Conservation (phyloP, 2,113 vertebrate genomes). For the Irena cyanogastra region DNA sequence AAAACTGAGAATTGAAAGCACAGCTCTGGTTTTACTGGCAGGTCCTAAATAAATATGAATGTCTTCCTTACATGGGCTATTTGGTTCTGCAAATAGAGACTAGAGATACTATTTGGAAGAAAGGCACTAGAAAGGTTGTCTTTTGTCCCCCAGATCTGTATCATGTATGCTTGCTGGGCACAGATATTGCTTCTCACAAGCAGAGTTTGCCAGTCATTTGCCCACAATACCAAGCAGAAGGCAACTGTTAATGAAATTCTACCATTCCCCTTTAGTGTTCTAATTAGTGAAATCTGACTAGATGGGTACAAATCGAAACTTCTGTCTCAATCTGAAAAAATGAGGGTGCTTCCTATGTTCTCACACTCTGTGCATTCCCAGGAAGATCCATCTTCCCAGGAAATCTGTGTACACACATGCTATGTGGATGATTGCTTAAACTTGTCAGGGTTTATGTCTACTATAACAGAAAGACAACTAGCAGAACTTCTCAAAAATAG, state of each 20-base stretch:
- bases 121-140: not conserved
- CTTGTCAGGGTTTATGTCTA: not conserved
- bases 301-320: not conserved
- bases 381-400: not conserved
- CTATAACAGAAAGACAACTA: not conserved
- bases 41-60: not conserved
- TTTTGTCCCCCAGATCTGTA: not conserved
- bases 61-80: not conserved
- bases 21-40: not conserved
- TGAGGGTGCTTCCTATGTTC: not conserved
- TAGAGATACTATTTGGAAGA: not conserved
- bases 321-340: not conserved
- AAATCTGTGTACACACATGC: rapidly evolving
- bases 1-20: not conserved
- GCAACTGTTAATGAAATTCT: not conserved
- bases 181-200: not conserved
- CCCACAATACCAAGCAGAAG: not conserved
- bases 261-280: not conserved
- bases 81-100: not conserved
- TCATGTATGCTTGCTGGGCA: not conserved
- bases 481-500: not conserved
- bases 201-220: not conserved
- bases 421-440: not conserved
- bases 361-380: not conserved
- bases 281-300: not conserved